Percentiles rank a stretch among this genome's conserved stretches.
These are phyloP conservation scores for Coreius guichenoti DNA, from an alignment of 2,797 vertebrate species.

Conservation along the genomic window DNA sequence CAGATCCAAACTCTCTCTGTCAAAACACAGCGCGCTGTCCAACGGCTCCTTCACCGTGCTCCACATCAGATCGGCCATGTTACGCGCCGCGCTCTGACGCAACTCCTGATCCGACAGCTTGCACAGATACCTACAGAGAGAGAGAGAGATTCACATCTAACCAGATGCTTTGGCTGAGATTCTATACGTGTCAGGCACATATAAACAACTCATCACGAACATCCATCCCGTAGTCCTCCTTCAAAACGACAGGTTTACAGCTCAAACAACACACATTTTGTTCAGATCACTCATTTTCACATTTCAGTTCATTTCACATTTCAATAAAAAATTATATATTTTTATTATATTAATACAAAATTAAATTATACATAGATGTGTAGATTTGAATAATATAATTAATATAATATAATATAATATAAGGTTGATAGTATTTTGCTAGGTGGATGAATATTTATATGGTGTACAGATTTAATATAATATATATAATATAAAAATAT, in stretches of 20 bases:
- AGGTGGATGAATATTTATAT: neutral
- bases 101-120: conserved; percentile 98
- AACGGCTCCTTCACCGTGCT: conserved; percentile 98
- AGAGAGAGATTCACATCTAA: neutral
- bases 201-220: neutral
- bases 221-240: neutral
- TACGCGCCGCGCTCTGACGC: conserved; percentile 94
- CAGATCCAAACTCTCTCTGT: conserved; percentile 98
- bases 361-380: neutral
- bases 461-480: neutral
- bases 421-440: neutral
- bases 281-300: too few species aligned
- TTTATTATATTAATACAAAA: neutral
- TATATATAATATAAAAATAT: too few species aligned
- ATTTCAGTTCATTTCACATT: too few species aligned
- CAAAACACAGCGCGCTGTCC: conserved; percentile 97
- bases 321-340: neutral
- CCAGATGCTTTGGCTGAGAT: neutral
- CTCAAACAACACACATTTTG: neutral
- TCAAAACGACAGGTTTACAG: neutral
- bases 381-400: neutral
- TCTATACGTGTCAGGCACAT: neutral
- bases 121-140: conserved; percentile 89
- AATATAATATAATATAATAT: neutral
- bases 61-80: conserved; percentile 99